Evolutionary conservation across 2,113 vertebrate species (phyloP).

Genomic region (Acrocephalus arundinaceus): DNA sequence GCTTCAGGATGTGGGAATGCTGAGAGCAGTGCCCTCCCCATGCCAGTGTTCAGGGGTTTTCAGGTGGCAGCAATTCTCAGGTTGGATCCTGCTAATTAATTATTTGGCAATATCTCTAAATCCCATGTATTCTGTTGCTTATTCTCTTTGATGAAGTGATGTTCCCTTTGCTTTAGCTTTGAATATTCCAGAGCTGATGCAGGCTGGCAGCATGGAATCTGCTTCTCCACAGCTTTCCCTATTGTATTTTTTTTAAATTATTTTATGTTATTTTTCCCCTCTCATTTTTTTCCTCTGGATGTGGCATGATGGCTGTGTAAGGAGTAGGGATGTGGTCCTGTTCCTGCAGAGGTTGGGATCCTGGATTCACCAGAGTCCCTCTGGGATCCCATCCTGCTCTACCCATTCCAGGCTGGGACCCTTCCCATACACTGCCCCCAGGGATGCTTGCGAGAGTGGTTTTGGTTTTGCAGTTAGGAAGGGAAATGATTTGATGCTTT

Average conservation of each 20-base stretch:
- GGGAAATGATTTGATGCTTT: background rate
- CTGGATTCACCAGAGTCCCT: background rate
- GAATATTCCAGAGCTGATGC: background rate
- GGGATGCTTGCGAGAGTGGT: fast-evolving
- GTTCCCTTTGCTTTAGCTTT: background rate
- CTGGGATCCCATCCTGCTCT: background rate
- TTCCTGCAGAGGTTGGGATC: background rate
- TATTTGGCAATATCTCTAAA: background rate
- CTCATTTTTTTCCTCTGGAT: background rate
- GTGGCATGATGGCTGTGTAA: background rate
- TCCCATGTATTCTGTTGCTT: background rate
- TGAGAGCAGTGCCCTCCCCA: background rate
- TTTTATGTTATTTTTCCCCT: background rate
- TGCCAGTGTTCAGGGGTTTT: background rate
- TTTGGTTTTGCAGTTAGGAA: background rate
- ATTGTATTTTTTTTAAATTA: too few species aligned
- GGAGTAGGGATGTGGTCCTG: background rate
- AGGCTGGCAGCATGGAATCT: background rate
- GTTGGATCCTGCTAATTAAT: background rate
- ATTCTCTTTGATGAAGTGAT: background rate
- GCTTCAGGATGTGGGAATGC: background rate
- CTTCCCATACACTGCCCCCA: fast-evolving
- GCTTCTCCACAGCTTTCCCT: background rate
- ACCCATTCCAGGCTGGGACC: background rate
- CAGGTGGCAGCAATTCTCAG: background rate